Evolutionary conservation across 2,888 invertebrate species (phyloP), one percentile per base, ranked within the genome.

Genomic region (Dryococelus australis): DNA sequence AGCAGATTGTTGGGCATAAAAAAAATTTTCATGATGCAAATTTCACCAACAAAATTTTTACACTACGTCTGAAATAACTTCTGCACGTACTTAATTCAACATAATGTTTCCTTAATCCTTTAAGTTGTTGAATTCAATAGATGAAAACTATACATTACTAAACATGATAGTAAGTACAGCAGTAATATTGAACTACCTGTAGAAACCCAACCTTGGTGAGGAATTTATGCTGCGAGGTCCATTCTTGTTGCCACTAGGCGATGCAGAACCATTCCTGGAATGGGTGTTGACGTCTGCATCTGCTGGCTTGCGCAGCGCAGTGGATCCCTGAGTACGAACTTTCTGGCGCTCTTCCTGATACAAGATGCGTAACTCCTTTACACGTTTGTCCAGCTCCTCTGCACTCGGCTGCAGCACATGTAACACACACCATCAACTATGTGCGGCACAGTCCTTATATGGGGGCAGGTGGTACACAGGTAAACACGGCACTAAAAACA

Each of bases 351-450:
- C 95, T 88, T 95, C 95, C 88, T 96, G 94, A 91, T 97, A 97
- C 80, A 95, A 94, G 90, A 95, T 95, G 89, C 95, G 94, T 2
- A 97, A 92, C 90, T 96, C 95, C 87, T 96, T 96, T 0, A 97
- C 96, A 86, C 95, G 94, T 85, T 95, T 95, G 90, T 97, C 97
- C 86, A 97, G 92, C 83, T 94, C 94, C 89, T 97, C 97, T 5
- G 95, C 94, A 91, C 96, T 95, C 12, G 95, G 94, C 95, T 95
- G 90, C 8, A 91, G 90, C 89, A 65, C 65, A 47, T 5, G 47
- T 16, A 47, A 47, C 12, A 80, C 80, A 80, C 80, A 80, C 26
- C 12, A 12, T 26, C n/a, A 13, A 27, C 27, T 4, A n/a, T 80
- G 35, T 35, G 35, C 4, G 35, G 35, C 35, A 35, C 35, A 35